Percentiles rank a stretch among this genome's conserved stretches.
Evolutionary conservation across 2,797 vertebrate species (phyloP).

Genomic region (Eupleurogrammus muticus): DNA sequence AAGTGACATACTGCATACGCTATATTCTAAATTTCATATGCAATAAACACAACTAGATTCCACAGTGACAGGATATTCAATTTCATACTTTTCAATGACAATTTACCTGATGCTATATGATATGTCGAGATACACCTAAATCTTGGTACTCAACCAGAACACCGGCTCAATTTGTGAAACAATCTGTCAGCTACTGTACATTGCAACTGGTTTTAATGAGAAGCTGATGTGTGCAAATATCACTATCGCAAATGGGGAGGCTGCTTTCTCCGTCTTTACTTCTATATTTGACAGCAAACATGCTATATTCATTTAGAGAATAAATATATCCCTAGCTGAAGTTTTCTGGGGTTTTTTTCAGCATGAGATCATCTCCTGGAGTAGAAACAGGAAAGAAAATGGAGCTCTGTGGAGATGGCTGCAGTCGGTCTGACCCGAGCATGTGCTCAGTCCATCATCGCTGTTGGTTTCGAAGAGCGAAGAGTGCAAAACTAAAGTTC

Average conservation of each 20-base stretch:
- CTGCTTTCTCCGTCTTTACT: background rate
- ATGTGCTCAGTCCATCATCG: slow-evolving; percentile 9
- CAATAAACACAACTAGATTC: background rate
- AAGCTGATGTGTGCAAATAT: background rate
- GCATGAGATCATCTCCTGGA: slow-evolving; percentile 7
- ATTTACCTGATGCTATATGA: background rate
- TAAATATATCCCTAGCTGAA: background rate
- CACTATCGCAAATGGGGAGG: background rate
- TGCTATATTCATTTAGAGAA: background rate
- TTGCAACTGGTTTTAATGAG: background rate
- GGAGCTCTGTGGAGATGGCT: background rate
- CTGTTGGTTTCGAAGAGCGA: slow-evolving; percentile 7
- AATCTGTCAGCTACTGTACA: background rate
- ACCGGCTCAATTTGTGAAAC: background rate
- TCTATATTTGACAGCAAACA: background rate
- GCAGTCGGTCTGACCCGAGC: slow-evolving; percentile 1
- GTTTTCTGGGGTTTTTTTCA: background rate
- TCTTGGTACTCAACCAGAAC: background rate
- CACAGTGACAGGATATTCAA: background rate
- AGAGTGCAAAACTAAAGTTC: slow-evolving; percentile 10
- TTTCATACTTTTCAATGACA: background rate
- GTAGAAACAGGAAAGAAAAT: slow-evolving; percentile 1
- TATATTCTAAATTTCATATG: background rate
- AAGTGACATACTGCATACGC: background rate
- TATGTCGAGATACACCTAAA: background rate